Percentiles rank a stretch among this genome's conserved stretches.
phyloP scores from a whole-genome alignment of 2,797 vertebrate species.

The Nannoperca obscura region DNA sequence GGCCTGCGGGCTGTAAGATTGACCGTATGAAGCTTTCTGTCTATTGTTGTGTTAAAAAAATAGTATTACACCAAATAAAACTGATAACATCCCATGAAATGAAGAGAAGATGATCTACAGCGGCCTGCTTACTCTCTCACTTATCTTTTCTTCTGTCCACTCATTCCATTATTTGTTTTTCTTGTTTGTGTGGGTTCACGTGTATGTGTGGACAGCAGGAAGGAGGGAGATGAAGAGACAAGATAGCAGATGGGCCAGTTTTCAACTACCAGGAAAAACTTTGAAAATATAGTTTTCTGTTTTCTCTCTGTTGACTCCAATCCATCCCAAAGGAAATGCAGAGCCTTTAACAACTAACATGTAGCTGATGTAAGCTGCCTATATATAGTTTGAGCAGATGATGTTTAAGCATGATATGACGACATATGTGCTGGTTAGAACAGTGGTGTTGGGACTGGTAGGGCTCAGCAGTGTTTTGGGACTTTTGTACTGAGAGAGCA shows the following conservation, averaged over 20 bases:
- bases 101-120: constrained; percentile 32
- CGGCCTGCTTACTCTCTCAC: not conserved
- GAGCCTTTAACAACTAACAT: not conserved
- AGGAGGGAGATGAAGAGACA: constrained; percentile 29
- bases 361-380: no score
- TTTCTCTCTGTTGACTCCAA: not conserved
- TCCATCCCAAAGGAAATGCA: not conserved
- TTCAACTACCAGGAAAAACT: constrained; percentile 2
- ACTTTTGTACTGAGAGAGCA: not conserved
- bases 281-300: constrained; percentile 7
- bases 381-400: not conserved
- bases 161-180: constrained; percentile 53
- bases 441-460: not conserved
- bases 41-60: constrained; percentile 33
- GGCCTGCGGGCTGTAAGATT: not conserved
- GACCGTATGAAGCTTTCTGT: constrained; percentile 30
- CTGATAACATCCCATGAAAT: constrained; percentile 50
- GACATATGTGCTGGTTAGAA: not conserved
- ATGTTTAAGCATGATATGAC: not conserved
- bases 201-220: constrained; percentile 10
- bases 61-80: constrained; percentile 41
- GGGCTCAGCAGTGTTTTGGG: not conserved
- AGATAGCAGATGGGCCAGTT: constrained; percentile 37
- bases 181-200: constrained; percentile 6
- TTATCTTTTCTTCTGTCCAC: constrained; percentile 41